Conservation (phyloP, 2,888 invertebrate genomes). For the Hedya salicella region DNA sequence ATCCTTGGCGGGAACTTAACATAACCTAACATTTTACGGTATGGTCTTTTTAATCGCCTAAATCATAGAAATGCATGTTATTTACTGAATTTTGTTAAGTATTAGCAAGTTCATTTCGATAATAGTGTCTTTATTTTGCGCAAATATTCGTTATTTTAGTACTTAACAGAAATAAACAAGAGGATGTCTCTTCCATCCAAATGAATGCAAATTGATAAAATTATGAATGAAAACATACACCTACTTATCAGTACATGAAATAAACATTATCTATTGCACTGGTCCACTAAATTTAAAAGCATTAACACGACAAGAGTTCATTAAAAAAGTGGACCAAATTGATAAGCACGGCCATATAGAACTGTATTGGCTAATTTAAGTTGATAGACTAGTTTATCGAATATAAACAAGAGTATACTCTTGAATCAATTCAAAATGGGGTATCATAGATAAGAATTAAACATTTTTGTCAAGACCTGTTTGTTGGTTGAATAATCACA, state of each 20-base stretch:
- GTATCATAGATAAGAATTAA: too few relatives aligned
- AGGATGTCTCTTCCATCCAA: not conserved
- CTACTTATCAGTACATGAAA: not conserved
- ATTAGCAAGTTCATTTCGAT: too few relatives aligned
- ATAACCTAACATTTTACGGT: slow-evolving; percentile 25
- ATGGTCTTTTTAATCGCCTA: not conserved
- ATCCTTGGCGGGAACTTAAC: slow-evolving; percentile 40
- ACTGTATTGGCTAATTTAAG: slow-evolving; percentile 23
- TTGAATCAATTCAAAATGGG: too few relatives aligned
- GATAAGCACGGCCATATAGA: slow-evolving; percentile 32
- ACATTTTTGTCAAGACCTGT: too few relatives aligned
- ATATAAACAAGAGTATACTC: not conserved
- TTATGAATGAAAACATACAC: slow-evolving; percentile 23
- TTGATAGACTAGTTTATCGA: not conserved
- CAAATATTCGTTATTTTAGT: too few relatives aligned
- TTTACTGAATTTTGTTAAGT: not conserved
- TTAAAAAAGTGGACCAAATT: slow-evolving; percentile 33
- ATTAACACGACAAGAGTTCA: slow-evolving; percentile 12
- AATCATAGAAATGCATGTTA: not conserved
- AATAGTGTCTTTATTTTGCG: too few relatives aligned
- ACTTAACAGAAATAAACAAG: not conserved
- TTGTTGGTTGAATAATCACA: too few relatives aligned
- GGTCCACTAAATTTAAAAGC: not conserved
- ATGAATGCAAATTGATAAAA: slow-evolving; percentile 12
- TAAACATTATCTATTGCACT: slow-evolving; percentile 24